A percentile compares a stretch with the other conserved stretches of the same genome.
phyloP scores from a whole-genome alignment of 2,113 vertebrate species.

The Calonectris borealis region DNA sequence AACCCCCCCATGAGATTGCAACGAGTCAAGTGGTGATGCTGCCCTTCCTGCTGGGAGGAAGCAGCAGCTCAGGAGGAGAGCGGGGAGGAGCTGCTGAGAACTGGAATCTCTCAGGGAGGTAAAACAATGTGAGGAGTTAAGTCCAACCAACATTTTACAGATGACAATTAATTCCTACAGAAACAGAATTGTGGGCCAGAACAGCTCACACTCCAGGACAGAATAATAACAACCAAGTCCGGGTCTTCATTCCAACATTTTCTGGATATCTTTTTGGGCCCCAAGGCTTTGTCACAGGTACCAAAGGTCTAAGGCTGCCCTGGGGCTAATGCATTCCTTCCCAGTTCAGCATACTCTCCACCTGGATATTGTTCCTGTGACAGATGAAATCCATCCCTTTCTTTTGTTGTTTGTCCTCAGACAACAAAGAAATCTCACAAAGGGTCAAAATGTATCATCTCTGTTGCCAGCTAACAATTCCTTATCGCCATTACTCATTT shows the following conservation, averaged over 20 bases:
- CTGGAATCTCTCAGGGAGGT: background rate
- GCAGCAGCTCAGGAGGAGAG: background rate
- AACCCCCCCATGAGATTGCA: background rate
- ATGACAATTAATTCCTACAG: background rate
- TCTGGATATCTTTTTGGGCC: background rate
- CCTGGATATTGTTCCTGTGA: background rate
- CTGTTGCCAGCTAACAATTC: slow-evolving; percentile 54
- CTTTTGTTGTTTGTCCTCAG: background rate
- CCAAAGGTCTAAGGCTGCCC: background rate
- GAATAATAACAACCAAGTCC: background rate
- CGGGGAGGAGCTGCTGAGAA: background rate
- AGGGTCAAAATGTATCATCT: slow-evolving; percentile 25
- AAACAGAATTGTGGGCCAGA: background rate
- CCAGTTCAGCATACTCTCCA: background rate
- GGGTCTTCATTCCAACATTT: background rate
- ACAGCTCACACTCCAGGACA: background rate
- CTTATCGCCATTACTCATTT: slow-evolving; percentile 53
- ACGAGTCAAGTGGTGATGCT: accelerated
- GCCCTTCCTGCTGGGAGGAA: background rate
- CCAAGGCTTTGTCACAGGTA: background rate
- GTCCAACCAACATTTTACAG: background rate
- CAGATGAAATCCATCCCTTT: slow-evolving; percentile 21
- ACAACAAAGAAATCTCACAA: slow-evolving; percentile 21
- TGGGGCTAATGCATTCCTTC: background rate
- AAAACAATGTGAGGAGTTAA: background rate